These are phyloP conservation scores for Ormyrus thymus DNA, from an alignment of 2,888 invertebrate species.

Conservation along the genomic window DNA sequence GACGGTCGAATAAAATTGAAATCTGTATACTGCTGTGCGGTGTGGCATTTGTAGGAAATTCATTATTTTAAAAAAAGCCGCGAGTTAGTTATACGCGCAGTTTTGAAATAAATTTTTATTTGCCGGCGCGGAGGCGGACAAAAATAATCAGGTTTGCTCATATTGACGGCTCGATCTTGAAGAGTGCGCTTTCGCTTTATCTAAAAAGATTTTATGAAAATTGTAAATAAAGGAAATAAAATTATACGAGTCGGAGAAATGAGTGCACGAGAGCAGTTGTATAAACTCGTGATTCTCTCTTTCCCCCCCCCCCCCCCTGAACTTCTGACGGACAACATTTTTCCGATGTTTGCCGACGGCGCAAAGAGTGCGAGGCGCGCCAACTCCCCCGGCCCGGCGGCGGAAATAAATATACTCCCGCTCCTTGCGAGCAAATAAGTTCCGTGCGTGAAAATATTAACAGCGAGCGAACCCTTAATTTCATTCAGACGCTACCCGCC, in stretches of 20 bases:
- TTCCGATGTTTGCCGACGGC: neutral
- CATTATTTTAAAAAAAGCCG: neutral
- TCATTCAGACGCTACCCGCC: neutral
- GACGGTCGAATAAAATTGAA: too few relatives aligned
- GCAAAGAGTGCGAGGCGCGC: conserved; percentile 4
- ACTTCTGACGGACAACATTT: conserved; percentile 30
- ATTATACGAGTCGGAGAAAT: conserved; percentile 1
- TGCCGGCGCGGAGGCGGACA: too few relatives aligned
- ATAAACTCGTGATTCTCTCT: conserved; percentile 15
- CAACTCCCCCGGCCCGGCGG: neutral
- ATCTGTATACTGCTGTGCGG: too few relatives aligned
- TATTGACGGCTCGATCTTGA: conserved; percentile 14
- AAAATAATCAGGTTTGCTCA: conserved; percentile 14
- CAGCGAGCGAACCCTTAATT: conserved; percentile 18
- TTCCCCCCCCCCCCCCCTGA: neutral
- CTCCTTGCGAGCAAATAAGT: conserved; percentile 23
- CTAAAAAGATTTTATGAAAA: conserved; percentile 33
- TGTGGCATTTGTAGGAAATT: neutral
- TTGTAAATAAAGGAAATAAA: conserved; percentile 39
- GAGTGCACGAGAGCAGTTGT: conserved; percentile 16
- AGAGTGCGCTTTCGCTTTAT: conserved; percentile 18
- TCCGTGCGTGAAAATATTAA: conserved; percentile 23
- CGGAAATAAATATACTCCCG: conserved; percentile 24
- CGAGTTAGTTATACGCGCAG: neutral
- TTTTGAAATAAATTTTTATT: neutral